Evolutionary conservation across 1,140 invertebrate species (phyloP).

Genomic region (Dreissena rostriformis): DNA sequence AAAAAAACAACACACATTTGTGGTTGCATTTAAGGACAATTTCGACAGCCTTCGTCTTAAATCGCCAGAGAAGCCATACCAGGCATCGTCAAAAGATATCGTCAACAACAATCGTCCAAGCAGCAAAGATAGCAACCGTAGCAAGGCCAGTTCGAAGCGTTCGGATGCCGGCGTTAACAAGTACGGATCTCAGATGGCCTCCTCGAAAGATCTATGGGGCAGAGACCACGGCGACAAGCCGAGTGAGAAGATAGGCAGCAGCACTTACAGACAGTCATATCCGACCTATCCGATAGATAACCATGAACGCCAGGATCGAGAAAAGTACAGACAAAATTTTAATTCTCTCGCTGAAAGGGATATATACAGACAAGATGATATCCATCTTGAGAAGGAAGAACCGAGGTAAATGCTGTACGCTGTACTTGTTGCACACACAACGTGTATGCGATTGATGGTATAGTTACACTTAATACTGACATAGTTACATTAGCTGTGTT

Average conservation of each 20-base stretch:
- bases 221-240: slow-evolving; percentile 38
- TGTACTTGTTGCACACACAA: no score
- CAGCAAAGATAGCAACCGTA: slow-evolving; percentile 3
- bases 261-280: slow-evolving; percentile 36
- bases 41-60: slow-evolving; percentile 26
- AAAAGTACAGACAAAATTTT: slow-evolving; percentile 44
- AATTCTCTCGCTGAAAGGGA: slow-evolving; percentile 31
- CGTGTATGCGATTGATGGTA: no score
- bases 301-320: slow-evolving; percentile 33
- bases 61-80: slow-evolving; percentile 21
- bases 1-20: no score
- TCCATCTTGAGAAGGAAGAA: no score
- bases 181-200: slow-evolving; percentile 12
- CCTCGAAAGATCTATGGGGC: slow-evolving; percentile 38
- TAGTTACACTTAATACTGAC: no score
- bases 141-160: not conserved
- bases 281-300: slow-evolving; percentile 19
- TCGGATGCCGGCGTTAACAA: not conserved
- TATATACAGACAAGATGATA: slow-evolving; percentile 1
- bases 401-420: no score
- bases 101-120: not conserved
- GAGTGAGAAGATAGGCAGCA: slow-evolving; percentile 30
- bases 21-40: slow-evolving; percentile 11
- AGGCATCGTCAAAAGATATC: not conserved
- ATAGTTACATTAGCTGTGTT: no score